Percentiles rank a stretch among this genome's conserved stretches.
Conservation (phyloP, 1,140 invertebrate species). For the Lucilia cuprina region DNA sequence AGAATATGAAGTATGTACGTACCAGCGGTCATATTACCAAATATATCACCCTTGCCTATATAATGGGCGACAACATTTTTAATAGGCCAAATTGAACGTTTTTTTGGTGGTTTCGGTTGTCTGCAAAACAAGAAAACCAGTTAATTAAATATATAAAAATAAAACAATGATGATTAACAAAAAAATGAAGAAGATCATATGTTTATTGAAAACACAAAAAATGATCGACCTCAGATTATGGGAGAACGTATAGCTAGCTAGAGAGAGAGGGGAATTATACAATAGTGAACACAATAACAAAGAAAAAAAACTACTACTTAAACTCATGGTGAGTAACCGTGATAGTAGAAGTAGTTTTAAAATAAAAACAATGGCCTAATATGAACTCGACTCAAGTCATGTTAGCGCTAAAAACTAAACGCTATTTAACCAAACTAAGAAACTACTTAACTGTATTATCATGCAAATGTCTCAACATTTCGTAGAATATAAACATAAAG, state of each 20-base stretch:
- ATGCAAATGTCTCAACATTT: background rate
- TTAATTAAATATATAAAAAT: background rate
- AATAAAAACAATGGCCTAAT: background rate
- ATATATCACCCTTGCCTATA: conserved; percentile 61
- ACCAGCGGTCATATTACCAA: conserved; percentile 62
- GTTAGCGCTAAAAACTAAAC: background rate
- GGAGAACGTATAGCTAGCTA: background rate
- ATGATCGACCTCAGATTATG: too few species aligned
- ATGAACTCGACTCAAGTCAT: background rate
- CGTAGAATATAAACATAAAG: background rate
- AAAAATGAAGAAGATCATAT: background rate
- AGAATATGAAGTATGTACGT: conserved; percentile 41
- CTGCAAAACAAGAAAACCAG: conserved; percentile 45
- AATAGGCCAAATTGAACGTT: conserved; percentile 55
- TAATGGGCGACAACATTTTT: conserved; percentile 60
- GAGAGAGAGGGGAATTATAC: background rate
- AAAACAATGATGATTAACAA: background rate
- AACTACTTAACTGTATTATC: background rate
- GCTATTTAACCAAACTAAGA: background rate
- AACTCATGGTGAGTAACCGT: background rate
- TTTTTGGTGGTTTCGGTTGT: conserved; percentile 58
- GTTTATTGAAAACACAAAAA: background rate
- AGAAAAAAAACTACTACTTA: background rate
- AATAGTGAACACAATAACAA: background rate
- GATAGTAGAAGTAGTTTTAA: background rate